phyloP scores from a whole-genome alignment of 2,113 vertebrate genomes.

The Sylvilagus bachmani region DNA sequence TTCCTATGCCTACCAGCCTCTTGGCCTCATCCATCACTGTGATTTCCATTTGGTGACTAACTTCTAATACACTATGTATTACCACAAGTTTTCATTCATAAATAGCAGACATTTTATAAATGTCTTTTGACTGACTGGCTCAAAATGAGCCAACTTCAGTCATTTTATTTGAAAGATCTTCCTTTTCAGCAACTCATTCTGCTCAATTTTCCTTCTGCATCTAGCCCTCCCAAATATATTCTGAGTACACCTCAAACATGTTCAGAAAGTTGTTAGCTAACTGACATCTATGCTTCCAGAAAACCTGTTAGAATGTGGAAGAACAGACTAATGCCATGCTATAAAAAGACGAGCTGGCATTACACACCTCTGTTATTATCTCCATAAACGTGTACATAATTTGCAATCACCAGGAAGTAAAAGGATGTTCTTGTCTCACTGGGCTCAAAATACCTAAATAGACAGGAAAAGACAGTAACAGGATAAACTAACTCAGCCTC shows the following conservation, averaged over 20 bases:
- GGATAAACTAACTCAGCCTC: not conserved
- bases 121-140: not conserved
- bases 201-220: not conserved
- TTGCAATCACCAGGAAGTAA: not conserved
- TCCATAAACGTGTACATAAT: not conserved
- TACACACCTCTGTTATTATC: not conserved
- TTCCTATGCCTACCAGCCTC: not conserved
- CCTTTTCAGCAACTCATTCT: not conserved
- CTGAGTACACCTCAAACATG: not conserved
- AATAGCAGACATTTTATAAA: not conserved
- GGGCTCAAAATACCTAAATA: constrained; percentile 40
- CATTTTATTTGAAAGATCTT: not conserved
- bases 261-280: not conserved
- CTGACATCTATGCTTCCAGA: not conserved
- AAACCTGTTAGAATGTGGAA: constrained; percentile 21
- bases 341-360: constrained; percentile 1
- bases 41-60: not conserved
- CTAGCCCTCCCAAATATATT: not conserved
- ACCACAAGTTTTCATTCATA: not conserved
- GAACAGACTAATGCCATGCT: not conserved
- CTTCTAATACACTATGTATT: not conserved
- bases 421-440: not conserved
- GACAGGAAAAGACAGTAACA: not conserved
- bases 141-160: not conserved
- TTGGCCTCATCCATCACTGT: not conserved